These are phyloP conservation scores for Buphagus erythrorhynchus DNA, from an alignment of 2,797 vertebrate genomes.

Conservation along the genomic window DNA sequence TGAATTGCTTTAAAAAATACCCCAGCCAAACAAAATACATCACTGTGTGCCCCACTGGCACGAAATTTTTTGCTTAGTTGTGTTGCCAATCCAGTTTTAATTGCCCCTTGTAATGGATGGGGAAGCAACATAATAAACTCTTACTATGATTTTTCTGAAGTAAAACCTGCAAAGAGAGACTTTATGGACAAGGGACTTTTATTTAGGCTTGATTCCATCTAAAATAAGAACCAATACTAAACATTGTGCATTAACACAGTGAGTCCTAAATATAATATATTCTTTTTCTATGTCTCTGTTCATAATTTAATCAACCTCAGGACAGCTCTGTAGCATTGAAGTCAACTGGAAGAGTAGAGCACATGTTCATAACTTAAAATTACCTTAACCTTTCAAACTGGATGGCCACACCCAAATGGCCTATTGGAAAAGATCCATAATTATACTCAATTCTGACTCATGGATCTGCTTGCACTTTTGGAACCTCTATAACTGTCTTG, in stretches of 20 bases:
- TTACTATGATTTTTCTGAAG: background rate
- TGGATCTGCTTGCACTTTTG: background rate
- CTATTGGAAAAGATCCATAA: background rate
- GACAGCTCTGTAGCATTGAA: background rate
- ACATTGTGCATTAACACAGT: background rate
- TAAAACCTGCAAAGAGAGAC: background rate
- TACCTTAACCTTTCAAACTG: background rate
- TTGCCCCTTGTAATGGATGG: background rate
- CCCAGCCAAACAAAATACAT: background rate
- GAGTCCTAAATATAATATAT: background rate
- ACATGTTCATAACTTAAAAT: background rate
- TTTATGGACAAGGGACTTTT: background rate
- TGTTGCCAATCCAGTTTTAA: background rate
- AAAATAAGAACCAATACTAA: background rate
- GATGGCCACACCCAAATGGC: background rate
- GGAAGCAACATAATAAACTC: background rate
- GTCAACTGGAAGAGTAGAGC: background rate
- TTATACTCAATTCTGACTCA: background rate
- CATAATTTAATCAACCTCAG: background rate
- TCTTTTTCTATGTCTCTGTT: background rate
- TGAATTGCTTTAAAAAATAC: background rate
- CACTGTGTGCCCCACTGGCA: background rate
- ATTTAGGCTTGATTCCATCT: background rate
- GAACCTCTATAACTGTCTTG: background rate
- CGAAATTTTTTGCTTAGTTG: background rate